phyloP scores from a whole-genome alignment of 23 tunicate genomes.

The Trididemnum clinides region DNA sequence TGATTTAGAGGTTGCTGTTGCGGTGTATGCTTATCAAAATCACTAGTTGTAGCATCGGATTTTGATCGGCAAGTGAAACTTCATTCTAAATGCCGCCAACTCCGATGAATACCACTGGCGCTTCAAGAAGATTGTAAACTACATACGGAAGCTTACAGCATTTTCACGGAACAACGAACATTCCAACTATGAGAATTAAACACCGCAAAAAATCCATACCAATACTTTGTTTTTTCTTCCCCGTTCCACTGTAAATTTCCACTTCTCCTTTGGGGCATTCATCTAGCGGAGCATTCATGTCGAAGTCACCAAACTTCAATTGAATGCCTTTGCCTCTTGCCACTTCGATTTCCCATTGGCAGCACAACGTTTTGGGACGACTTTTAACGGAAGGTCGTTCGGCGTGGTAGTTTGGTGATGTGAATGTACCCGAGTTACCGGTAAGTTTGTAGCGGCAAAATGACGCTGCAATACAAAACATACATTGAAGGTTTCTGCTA shows the following conservation, averaged over 20 bases:
- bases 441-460: slow-evolving; percentile 50
- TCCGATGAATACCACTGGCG: no score
- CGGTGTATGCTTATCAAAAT: no score
- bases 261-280: slow-evolving; percentile 87
- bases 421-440: slow-evolving; percentile 83
- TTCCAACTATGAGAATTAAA: neutral
- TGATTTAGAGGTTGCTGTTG: no score
- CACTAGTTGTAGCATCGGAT: no score
- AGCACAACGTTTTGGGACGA: slow-evolving; percentile 29
- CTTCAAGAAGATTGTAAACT: no score
- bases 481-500: no score
- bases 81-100: no score
- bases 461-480: slow-evolving; percentile 39
- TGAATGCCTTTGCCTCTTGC: slow-evolving; percentile 60
- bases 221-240: slow-evolving; percentile 46
- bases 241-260: slow-evolving; percentile 64
- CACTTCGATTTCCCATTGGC: slow-evolving; percentile 79
- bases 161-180: neutral
- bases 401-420: slow-evolving; percentile 71
- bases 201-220: slow-evolving; percentile 29
- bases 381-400: neutral
- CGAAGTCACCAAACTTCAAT: slow-evolving; percentile 80
- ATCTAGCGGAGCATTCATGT: slow-evolving; percentile 71
- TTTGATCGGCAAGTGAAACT: no score
- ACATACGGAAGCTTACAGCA: no score